Evolutionary conservation across 2,113 vertebrate genomes (phyloP), one percentile per base, ranked within the genome.

Genomic region (Sitta europaea): DNA sequence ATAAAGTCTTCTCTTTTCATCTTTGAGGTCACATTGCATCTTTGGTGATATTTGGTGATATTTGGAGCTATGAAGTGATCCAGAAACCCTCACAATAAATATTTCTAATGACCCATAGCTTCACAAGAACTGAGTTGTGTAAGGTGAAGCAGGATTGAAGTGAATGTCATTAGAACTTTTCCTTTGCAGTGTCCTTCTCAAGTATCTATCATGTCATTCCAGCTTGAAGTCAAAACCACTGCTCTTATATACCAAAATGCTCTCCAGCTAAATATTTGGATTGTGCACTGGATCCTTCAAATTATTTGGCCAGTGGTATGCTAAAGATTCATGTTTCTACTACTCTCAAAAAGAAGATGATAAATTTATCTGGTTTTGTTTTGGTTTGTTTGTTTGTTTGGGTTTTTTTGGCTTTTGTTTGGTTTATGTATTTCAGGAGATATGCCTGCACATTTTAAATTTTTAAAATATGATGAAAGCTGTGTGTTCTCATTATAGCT

Each of bases 391-490:
- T 43, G 5, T 40, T 71, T 61, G 33, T 51, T 67, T 50, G 31
- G 36, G 3, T 0, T 1, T 24, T 43, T 48, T 19, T 6, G 4
- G 5, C 3, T 11, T 67, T 40, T 29, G 29, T 25, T 73, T 12
- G 4, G 28, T 36, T 35, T 61, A 35, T 54, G 10, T 31, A 28
- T 57, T 81, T 55, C 33, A 50, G 63, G 31, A 86, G 62, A 55
- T 33, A 24, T 33, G 11, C 28, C 57, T 68, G 27, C 59, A 23
- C 10, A 40, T 74, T 65, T 48, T 5, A n/a, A 57, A 13, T 50
- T 42, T 72, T 93, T 79, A 31, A 72, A 66, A 48, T 59, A 76
- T 35, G 51, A 27, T 18, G 50, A n/a, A n/a, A n/a, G n/a, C n/a
- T 21, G 4, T 70, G 31, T 88, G 27, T 68, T 86, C 35, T 73